phyloP scores from a whole-genome alignment of 2,113 vertebrate species.

The Piaya cayana region DNA sequence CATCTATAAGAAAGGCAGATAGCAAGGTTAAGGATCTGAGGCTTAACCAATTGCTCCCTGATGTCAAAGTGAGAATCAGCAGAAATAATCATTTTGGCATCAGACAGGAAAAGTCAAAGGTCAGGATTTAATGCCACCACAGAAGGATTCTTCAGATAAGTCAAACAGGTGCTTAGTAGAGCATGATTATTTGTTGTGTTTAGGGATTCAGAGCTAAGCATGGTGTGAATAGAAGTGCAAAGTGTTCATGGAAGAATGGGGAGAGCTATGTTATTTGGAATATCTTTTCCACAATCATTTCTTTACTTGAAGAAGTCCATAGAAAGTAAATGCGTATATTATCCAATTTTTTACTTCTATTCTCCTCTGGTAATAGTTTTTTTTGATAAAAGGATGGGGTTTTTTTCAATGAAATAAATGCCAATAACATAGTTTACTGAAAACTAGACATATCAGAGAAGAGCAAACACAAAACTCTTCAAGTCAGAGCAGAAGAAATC shows the following conservation, averaged over 20 bases:
- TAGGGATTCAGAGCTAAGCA: constrained; percentile 44
- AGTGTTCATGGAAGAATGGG: not conserved
- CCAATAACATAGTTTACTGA: not conserved
- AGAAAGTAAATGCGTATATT: not conserved
- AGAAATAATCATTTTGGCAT: constrained; percentile 76
- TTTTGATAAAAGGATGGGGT: not conserved
- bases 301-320: not conserved
- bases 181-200: constrained; percentile 64
- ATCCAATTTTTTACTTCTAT: not conserved
- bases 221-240: constrained; percentile 4
- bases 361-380: not conserved
- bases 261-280: not conserved
- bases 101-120: constrained; percentile 71
- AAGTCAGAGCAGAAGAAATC: not conserved
- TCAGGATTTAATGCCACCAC: constrained; percentile 30
- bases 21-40: constrained; percentile 52
- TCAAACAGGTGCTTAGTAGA: constrained; percentile 74
- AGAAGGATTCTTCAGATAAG: constrained; percentile 60
- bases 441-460: not conserved
- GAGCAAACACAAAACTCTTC: not conserved
- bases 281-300: not conserved
- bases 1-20: constrained; percentile 20
- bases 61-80: constrained; percentile 66
- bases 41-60: constrained; percentile 71
- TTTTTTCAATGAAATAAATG: not conserved